Base-by-base conservation (phyloP, 2,113 vertebrate species). In the Alligator sinensis region DNA sequence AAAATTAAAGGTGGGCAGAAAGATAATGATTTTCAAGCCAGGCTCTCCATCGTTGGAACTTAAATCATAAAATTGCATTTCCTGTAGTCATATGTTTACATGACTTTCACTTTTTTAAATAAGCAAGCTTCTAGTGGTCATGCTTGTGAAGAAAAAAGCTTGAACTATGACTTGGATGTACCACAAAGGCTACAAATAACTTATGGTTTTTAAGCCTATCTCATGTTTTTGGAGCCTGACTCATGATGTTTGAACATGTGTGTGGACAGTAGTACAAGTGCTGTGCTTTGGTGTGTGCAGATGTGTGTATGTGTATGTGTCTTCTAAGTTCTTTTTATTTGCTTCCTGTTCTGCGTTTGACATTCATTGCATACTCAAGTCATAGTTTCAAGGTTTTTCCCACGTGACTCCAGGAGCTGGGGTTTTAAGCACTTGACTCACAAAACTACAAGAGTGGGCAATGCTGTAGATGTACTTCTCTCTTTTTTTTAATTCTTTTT, bases 271-370 rank as follows among this genome's bases (percentile, higher is more conserved):
- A 77, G n/a, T 84, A 60, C 30, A 89, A 64, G 28, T 27, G 58
- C 17, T 28, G 47, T 47, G 8, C 47, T 47, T 47, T 47, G 47
- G 47, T 47, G 47, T 47, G 47, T 47, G 47, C 47, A 47, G 47
- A 47, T 47, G 47, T 47, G 47, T 47, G 47, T 47, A 7, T 9
- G 64, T 84, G 4, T 87, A 17, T 24, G 38, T 79, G 84, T 87
- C 47, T 60, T 80, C 78, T 84, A 63, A 30, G 55, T 86, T 81
- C 79, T 85, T 95, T 84, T 86, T 92, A 57, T 80, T 91, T 95
- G 76, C 86, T 4, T 86, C 88, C n/a, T 55, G 21, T 91, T 91
- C 88, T 84, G 63, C 74, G 19, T 47, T 47, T 47, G 47, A 47
- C 28, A 79, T 88, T 92, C 86, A 63, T 84, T 63, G 9, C 90